Conservation (phyloP, 2,888 invertebrate genomes). For the Machimus rusticus region DNA sequence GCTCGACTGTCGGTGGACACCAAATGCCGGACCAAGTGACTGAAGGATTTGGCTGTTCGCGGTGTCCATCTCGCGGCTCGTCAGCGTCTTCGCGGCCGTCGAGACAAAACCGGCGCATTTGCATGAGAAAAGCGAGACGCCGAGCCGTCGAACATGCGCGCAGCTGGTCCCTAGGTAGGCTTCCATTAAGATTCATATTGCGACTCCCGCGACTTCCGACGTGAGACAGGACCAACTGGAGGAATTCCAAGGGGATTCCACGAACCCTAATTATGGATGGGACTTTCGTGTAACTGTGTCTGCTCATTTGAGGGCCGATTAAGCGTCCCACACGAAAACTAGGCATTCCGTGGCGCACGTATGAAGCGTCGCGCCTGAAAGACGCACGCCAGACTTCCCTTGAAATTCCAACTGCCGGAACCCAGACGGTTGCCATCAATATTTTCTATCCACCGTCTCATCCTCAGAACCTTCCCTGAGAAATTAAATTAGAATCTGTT, state of each 20-base stretch:
- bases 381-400: neutral
- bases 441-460: no score
- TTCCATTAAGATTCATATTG: conserved; percentile 52
- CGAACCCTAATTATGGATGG: conserved; percentile 46
- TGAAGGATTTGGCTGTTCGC: neutral
- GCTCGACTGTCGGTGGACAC: conserved; percentile 13
- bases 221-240: conserved; percentile 50
- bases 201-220: conserved; percentile 51
- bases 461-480: neutral
- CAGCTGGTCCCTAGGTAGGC: conserved; percentile 43
- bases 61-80: conserved; percentile 35
- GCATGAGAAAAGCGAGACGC: conserved; percentile 40
- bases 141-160: neutral
- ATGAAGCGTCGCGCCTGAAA: neutral
- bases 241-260: conserved; percentile 45
- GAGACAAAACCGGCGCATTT: conserved; percentile 23
- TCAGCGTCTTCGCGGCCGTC: neutral
- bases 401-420: neutral
- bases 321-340: neutral
- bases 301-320: conserved; percentile 36
- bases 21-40: conserved; percentile 16
- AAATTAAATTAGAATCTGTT: neutral
- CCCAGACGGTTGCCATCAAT: neutral
- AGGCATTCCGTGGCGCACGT: neutral
- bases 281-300: conserved; percentile 45